These are phyloP conservation scores for Nomada flava DNA, from an alignment of 2,888 invertebrate species.

Conservation along the genomic window DNA sequence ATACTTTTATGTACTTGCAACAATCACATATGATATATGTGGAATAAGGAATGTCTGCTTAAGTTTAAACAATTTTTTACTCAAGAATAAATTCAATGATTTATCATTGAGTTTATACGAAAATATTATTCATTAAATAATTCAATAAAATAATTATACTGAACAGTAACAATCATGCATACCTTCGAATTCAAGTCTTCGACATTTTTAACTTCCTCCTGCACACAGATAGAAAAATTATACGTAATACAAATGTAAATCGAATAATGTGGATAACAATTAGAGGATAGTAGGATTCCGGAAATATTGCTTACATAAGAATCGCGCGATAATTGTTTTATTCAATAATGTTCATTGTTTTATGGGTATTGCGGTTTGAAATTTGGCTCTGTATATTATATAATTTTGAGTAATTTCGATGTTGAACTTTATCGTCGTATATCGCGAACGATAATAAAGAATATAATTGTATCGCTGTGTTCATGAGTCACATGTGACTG, in stretches of 20 bases:
- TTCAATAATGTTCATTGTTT: background rate
- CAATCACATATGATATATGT: background rate
- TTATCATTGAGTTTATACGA: no score
- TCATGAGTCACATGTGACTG: conserved; percentile 6
- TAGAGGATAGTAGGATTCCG: no score
- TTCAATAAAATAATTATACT: background rate
- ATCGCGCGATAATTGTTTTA: background rate
- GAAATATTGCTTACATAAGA: background rate
- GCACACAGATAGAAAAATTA: background rate
- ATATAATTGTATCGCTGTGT: conserved; percentile 1
- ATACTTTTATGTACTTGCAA: background rate
- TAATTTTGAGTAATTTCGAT: background rate
- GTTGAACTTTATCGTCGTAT: background rate
- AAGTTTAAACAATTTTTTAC: no score
- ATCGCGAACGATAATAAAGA: conserved; percentile 11
- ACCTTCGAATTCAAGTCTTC: conserved; percentile 7
- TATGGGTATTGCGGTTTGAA: background rate
- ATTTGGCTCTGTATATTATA: background rate
- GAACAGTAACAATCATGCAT: background rate
- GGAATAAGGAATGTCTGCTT: no score
- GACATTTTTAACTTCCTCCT: conserved; percentile 6
- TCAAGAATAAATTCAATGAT: no score
- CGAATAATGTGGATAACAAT: background rate
- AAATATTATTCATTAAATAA: background rate
- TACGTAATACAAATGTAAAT: background rate